Evolutionary conservation across 2,888 invertebrate genomes (phyloP), one percentile per base, ranked within the genome.

Genomic region (Cryptocephalus moraei): DNA sequence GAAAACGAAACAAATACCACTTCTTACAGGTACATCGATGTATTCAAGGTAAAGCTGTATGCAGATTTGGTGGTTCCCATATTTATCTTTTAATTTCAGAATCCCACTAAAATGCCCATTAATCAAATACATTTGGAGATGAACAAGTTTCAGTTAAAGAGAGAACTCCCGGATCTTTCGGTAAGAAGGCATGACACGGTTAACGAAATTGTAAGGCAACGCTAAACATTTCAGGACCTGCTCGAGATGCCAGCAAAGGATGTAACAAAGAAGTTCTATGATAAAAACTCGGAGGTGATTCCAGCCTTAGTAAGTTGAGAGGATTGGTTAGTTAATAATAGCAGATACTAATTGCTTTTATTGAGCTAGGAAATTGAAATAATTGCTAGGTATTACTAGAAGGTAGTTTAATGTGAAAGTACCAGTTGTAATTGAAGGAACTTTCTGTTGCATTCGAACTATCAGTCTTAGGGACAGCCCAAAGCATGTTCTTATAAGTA

Each of bases 91-190:
- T 46, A n/a, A 53, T 70, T 68, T 62, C 63, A 82, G 81, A 81
- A 82, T 63, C 76, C 77, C 14, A 70, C 75, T 39, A 75, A 76
- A 57, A 69, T 77, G 53, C 78, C 81, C 1, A 71, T 79, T 43
- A 79, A 78, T 57, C 61, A 66, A 56, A 58, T 70, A 43, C 61
- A 63, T 54, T 54, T 70, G 43, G 66, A 68, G 46, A 57, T 57
- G 49, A 55, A 51, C 32, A 57, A 52, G 47, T 51, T 56, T 44
- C 59, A 60, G 44, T 52, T 60, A 46, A 57, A 52, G 34, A 57
- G 53, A 47, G 56, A 62, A 41, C 31, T 54, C 10, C 53, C 58
- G 44, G 58, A 55, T 44, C 48, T 55, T 43, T 43, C 56, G 43
- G 62, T 63, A 51, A 58, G 55, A 54, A 41, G 14, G 2, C 22